Evolutionary conservation across 2,113 vertebrate species (phyloP).

Genomic region (Campylomormyrus numenius): DNA sequence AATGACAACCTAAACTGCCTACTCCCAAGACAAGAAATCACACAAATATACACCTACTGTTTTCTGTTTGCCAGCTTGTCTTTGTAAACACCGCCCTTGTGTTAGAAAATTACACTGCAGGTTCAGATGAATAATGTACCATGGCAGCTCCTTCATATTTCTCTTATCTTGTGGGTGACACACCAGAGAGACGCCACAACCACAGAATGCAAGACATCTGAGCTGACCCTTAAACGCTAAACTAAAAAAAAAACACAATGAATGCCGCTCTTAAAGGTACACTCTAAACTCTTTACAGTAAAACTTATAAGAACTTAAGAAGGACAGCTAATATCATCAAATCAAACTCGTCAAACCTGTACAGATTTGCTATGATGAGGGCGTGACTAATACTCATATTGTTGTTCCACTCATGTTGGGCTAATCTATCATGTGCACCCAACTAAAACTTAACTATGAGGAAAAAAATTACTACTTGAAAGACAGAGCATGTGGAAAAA

Average conservation of each 20-base stretch:
- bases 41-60: constrained; percentile 3
- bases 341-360: constrained; percentile 18
- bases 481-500: not conserved
- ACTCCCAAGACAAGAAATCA: not conserved
- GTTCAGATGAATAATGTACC: constrained; percentile 25
- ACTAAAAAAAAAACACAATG: not conserved
- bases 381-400: not conserved
- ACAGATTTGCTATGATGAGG: constrained; percentile 13
- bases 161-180: constrained; percentile 17
- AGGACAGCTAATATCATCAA: not conserved
- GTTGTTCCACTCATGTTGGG: not conserved
- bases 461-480: not conserved
- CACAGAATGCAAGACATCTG: constrained; percentile 9
- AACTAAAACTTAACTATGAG: not conserved
- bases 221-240: not conserved
- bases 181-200: constrained; percentile 25
- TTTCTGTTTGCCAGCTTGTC: constrained; percentile 31
- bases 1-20: not conserved
- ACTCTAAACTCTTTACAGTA: not conserved
- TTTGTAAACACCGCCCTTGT: constrained; percentile 36
- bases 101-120: constrained; percentile 40
- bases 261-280: not conserved
- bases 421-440: not conserved
- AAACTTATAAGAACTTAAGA: not conserved
- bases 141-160: constrained; percentile 14